These are phyloP conservation scores for Pipistrellus pygmaeus DNA, from an alignment of 2,797 vertebrate genomes.

Conservation along the genomic window DNA sequence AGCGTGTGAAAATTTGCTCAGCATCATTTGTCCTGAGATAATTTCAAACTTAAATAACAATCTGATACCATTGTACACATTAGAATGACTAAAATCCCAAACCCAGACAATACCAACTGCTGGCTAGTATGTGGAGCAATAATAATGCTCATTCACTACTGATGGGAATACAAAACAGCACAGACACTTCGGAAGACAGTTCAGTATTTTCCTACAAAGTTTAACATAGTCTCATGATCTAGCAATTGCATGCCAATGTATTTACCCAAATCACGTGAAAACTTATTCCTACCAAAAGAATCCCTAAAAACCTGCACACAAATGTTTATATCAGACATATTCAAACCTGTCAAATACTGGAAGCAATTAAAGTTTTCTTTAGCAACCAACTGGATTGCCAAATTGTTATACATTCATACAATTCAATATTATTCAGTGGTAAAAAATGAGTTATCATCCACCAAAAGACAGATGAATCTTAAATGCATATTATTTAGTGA, in stretches of 20 bases:
- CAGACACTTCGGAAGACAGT: background rate
- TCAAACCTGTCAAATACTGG: background rate
- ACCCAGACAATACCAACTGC: background rate
- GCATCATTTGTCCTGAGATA: background rate
- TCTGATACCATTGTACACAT: background rate
- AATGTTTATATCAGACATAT: background rate
- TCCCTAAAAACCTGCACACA: background rate
- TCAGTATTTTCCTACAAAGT: background rate
- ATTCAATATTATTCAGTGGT: background rate
- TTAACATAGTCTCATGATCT: background rate
- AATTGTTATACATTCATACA: background rate
- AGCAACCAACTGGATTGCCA: background rate
- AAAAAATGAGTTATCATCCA: background rate
- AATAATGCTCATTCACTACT: background rate
- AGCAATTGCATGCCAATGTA: background rate
- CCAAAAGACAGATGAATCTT: background rate
- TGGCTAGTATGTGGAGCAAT: background rate
- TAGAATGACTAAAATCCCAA: background rate
- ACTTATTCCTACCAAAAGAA: background rate
- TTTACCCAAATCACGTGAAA: conserved; percentile 13
- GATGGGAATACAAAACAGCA: background rate
- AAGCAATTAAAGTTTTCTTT: background rate
- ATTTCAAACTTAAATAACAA: background rate
- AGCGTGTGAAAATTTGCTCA: background rate
- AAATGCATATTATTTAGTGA: background rate